Percentiles rank a stretch among this genome's conserved stretches.
Evolutionary conservation across 1,140 invertebrate species (phyloP).

Genomic region (Zaprionus camerounensis): DNA sequence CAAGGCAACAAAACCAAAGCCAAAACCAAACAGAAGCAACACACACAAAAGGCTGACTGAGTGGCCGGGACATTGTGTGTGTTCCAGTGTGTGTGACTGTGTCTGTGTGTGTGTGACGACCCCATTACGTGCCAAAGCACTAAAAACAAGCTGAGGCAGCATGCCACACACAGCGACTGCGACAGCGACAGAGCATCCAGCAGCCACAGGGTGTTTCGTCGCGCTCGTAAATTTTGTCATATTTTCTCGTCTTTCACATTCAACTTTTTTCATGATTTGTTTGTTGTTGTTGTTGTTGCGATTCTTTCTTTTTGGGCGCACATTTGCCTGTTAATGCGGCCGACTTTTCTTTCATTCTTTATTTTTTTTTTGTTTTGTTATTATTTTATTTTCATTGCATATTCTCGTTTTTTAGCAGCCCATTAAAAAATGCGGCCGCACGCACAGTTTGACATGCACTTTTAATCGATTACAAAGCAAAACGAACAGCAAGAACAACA

Average conservation of each 20-base stretch:
- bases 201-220: constrained; percentile 51
- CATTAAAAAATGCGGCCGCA: constrained; percentile 77
- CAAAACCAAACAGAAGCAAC: constrained; percentile 42
- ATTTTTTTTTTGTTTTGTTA: constrained; percentile 43
- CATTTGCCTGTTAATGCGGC: constrained; percentile 70
- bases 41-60: constrained; percentile 64
- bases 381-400: constrained; percentile 56
- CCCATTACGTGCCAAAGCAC: constrained; percentile 81
- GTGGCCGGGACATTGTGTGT: constrained; percentile 35
- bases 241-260: constrained; percentile 70
- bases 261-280: constrained; percentile 54
- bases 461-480: constrained; percentile 74
- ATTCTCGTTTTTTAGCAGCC: constrained; percentile 74
- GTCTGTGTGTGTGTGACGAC: constrained; percentile 55
- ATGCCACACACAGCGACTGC: constrained; percentile 8
- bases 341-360: constrained; percentile 57
- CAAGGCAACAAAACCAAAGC: constrained; percentile 48
- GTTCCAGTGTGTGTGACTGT: constrained; percentile 11
- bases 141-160: constrained; percentile 72
- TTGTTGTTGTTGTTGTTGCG: constrained; percentile 40
- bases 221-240: constrained; percentile 80
- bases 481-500: constrained; percentile 29
- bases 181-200: constrained; percentile 19
- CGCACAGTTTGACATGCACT: constrained; percentile 80
- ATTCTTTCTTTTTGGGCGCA: constrained; percentile 56